phyloP scores from a whole-genome alignment of 2,797 vertebrate genomes.

The Fistularia tabacaria region DNA sequence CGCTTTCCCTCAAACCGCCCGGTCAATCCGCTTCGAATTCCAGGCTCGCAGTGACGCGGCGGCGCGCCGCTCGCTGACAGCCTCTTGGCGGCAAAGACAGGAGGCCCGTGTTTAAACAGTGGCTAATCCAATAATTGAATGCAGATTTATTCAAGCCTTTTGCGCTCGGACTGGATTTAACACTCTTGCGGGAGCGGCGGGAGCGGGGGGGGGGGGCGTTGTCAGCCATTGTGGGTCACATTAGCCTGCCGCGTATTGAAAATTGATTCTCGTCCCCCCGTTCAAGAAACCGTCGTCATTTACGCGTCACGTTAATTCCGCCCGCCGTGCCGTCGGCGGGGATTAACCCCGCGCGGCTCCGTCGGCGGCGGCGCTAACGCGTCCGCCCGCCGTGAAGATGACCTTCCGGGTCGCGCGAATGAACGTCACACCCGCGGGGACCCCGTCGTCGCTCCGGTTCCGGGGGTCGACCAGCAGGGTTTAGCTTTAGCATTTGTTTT shows the following conservation, averaged over 20 bases:
- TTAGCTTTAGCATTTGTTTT: no score
- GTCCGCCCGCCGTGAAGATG: slow-evolving; percentile 33
- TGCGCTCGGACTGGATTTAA: slow-evolving; percentile 72
- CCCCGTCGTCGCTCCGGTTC: no score
- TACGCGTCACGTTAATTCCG: slow-evolving; percentile 61
- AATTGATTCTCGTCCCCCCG: slow-evolving; percentile 70
- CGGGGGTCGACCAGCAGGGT: no score
- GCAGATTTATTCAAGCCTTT: slow-evolving; percentile 78
- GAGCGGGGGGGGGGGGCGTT: slow-evolving; percentile 16
- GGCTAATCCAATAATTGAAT: slow-evolving; percentile 81
- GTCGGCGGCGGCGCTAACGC: slow-evolving; percentile 23
- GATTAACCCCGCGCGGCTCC: slow-evolving; percentile 49
- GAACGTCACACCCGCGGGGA: slow-evolving; percentile 46
- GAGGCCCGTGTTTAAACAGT: slow-evolving; percentile 77
- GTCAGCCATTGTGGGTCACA: slow-evolving; percentile 58
- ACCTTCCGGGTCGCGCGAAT: slow-evolving; percentile 52
- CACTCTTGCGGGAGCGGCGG: slow-evolving; percentile 54
- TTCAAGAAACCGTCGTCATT: slow-evolving; percentile 65
- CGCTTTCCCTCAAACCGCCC: no score
- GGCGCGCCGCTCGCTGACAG: slow-evolving; percentile 58
- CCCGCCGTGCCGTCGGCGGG: slow-evolving; percentile 28
- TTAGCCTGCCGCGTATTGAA: slow-evolving; percentile 51
- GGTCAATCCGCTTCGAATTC: slow-evolving; percentile 4
- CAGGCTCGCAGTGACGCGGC: slow-evolving; percentile 41
- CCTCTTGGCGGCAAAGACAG: slow-evolving; percentile 64